Percentiles rank a stretch among this genome's conserved stretches.
These are phyloP conservation scores for Globodera rostochiensis DNA, from an alignment of 1,140 invertebrate species.

Conservation along the genomic window DNA sequence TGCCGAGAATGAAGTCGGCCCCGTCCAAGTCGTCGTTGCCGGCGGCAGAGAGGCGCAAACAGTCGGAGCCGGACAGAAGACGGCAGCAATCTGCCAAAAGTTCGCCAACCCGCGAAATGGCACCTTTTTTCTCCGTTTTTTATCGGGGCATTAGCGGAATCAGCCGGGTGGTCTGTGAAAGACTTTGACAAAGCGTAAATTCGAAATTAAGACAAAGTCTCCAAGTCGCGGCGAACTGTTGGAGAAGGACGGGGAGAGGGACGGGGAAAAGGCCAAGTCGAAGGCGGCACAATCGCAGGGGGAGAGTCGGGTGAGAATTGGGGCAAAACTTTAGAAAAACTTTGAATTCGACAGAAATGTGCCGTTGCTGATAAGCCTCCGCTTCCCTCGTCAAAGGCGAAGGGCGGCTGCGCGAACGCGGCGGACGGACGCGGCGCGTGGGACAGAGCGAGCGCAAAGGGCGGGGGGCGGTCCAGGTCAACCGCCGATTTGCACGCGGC, in stretches of 20 bases:
- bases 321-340: background rate
- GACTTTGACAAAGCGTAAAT: conserved; percentile 1
- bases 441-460: background rate
- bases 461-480: conserved; percentile 5
- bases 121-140: conserved; percentile 27
- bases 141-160: conserved; percentile 26
- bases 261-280: conserved; percentile 5
- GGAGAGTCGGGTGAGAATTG: background rate
- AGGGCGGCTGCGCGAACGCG: background rate
- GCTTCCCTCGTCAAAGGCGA: background rate
- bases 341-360: background rate
- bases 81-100: conserved; percentile 25
- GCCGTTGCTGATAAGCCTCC: conserved; percentile 15
- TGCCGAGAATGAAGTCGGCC: conserved; percentile 20
- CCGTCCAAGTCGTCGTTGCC: conserved; percentile 4
- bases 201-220: background rate
- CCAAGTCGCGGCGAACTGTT: background rate
- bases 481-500: conserved; percentile 26
- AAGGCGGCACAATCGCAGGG: background rate
- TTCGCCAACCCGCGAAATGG: conserved; percentile 29
- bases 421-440: background rate
- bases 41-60: conserved; percentile 5
- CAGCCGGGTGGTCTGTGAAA: conserved; percentile 5
- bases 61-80: conserved; percentile 2
- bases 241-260: conserved; percentile 1